Conservation (phyloP, 2,888 invertebrate genomes). For the Cataglyphis livida region DNA sequence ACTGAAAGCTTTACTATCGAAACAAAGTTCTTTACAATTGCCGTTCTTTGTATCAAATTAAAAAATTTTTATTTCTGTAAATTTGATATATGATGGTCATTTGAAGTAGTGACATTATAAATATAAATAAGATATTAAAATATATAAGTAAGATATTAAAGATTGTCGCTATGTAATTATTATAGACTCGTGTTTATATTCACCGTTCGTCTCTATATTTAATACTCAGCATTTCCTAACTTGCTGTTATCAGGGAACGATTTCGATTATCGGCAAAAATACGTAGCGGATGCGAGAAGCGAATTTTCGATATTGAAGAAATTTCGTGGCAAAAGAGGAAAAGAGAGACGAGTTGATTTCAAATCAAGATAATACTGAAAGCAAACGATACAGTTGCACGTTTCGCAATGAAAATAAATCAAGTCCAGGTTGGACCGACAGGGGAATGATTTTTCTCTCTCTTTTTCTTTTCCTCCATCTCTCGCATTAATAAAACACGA, state of each 20-base stretch:
- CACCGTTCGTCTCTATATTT: neutral
- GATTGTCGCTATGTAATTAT: neutral
- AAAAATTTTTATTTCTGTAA: neutral
- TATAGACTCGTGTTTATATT: neutral
- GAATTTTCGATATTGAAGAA: constrained; percentile 62
- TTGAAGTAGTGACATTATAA: neutral
- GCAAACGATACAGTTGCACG: constrained; percentile 66
- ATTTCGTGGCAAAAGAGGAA: constrained; percentile 15
- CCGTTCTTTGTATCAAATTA: neutral
- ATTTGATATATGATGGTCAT: neutral
- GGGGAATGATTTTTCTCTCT: constrained; percentile 51
- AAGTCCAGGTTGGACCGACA: constrained; percentile 51
- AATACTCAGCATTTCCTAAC: neutral
- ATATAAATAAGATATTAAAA: neutral
- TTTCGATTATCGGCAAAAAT: constrained; percentile 64
- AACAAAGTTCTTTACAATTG: neutral
- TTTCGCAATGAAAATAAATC: constrained; percentile 73
- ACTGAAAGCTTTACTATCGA: neutral
- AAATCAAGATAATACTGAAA: constrained; percentile 73
- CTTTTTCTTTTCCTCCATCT: neutral
- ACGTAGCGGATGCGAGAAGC: constrained; percentile 43
- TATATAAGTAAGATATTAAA: neutral
- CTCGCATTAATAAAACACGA: constrained; percentile 66
- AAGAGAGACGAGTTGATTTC: constrained; percentile 57
- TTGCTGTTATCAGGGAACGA: constrained; percentile 45